A percentile compares a stretch with the other conserved stretches of the same genome.
Evolutionary conservation across 2,888 invertebrate genomes (phyloP).

Genomic region (Drosophila neoperkinsi): DNA sequence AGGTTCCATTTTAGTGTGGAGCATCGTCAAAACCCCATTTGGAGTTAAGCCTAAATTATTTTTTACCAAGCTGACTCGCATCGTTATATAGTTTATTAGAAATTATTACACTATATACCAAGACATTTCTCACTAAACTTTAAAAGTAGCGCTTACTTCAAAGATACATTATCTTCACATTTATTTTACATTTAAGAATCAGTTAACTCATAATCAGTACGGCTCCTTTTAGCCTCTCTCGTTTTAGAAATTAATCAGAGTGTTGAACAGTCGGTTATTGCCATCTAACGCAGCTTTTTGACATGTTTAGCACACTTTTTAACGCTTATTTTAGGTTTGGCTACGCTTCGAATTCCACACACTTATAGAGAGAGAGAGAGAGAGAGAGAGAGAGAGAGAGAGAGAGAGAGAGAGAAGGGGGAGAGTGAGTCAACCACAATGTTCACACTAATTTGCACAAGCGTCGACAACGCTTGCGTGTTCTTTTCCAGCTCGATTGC

Average conservation of each 20-base stretch:
- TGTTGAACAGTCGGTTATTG: background rate
- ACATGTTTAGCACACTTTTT: slow-evolving; percentile 80
- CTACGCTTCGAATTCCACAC: slow-evolving; percentile 43
- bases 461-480: slow-evolving; percentile 46
- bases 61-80: no score
- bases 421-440: slow-evolving; percentile 48
- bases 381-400: background rate
- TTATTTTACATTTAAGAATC: background rate
- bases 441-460: slow-evolving; percentile 75
- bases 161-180: background rate
- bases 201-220: background rate
- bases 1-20: no score
- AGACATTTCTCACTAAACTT: background rate
- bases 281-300: background rate
- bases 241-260: background rate
- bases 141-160: background rate
- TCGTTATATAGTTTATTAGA: no score
- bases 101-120: no score
- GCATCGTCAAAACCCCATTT: no score
- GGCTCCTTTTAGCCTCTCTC: fast-evolving
- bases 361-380: slow-evolving; percentile 11
- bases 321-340: slow-evolving; percentile 80
- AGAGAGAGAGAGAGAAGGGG: background rate
- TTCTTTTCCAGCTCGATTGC: slow-evolving; percentile 72
- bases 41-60: no score